These are phyloP conservation scores for Ormia ochracea DNA, from an alignment of 2,888 invertebrate genomes.

Conservation along the genomic window DNA sequence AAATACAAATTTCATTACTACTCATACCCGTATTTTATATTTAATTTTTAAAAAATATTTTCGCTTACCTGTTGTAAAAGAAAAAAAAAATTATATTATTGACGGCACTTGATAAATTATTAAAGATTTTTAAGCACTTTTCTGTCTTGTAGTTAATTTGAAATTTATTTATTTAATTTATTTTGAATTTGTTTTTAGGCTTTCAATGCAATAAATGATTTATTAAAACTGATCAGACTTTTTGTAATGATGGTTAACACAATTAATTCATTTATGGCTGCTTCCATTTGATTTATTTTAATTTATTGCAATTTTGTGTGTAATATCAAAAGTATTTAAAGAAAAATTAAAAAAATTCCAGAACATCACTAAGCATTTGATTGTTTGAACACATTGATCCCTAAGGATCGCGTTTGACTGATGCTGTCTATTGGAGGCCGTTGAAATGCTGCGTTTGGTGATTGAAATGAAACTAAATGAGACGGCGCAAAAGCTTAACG, in stretches of 20 bases:
- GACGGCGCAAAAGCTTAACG: constrained; percentile 69
- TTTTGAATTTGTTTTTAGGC: constrained; percentile 29
- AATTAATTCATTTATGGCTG: constrained; percentile 26
- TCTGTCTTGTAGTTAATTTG: constrained; percentile 12
- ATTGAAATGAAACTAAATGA: constrained; percentile 75
- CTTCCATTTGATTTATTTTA: constrained; percentile 33
- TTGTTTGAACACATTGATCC: constrained; percentile 27
- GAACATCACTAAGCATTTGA: constrained; percentile 33
- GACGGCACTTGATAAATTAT: constrained; percentile 9
- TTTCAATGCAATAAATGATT: constrained; percentile 36
- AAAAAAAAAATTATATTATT: constrained; percentile 38
- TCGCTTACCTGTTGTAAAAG: constrained; percentile 53
- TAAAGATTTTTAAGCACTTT: constrained; percentile 41
- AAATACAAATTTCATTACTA: no score
- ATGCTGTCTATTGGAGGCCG: constrained; percentile 53
- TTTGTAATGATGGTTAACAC: constrained; percentile 62
- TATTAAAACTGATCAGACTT: constrained; percentile 72
- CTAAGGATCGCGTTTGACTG: constrained; percentile 37
- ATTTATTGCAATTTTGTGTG: constrained; percentile 21
- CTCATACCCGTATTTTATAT: no score
- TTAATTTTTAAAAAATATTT: not conserved
- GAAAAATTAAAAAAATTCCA: constrained; percentile 22
- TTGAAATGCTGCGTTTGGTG: constrained; percentile 70
- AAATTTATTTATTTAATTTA: not conserved
- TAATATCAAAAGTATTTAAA: not conserved